Evolutionary conservation across 2,797 vertebrate genomes (phyloP).

Genomic region (Cossypha heuglini): DNA sequence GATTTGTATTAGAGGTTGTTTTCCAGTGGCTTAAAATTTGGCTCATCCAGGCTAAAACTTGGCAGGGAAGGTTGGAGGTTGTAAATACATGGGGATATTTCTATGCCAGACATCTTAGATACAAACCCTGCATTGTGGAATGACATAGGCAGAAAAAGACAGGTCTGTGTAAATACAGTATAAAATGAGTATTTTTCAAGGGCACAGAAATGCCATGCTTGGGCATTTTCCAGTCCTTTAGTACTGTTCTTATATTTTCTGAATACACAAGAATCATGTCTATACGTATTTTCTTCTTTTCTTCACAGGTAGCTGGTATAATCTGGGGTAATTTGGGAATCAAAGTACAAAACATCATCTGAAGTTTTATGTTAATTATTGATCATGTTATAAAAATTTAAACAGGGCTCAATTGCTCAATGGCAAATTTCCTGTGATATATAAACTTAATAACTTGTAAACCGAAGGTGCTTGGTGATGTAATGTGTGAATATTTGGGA

Average conservation of each 20-base stretch:
- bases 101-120: not conserved
- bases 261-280: not conserved
- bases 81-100: not conserved
- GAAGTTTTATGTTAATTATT: not conserved
- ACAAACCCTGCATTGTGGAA: not conserved
- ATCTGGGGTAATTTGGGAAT: not conserved
- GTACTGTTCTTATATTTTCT: not conserved
- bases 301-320: not conserved
- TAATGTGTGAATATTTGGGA: not conserved
- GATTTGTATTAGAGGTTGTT: not conserved
- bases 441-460: not conserved
- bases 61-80: not conserved
- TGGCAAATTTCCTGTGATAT: not conserved
- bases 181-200: not conserved
- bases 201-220: not conserved
- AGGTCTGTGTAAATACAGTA: not conserved
- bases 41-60: not conserved
- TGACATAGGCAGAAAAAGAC: not conserved
- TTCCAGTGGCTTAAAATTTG: conserved; percentile 2
- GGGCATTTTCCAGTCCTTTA: not conserved
- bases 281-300: not conserved
- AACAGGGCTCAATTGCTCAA: not conserved
- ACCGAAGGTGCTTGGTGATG: not conserved
- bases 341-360: not conserved
- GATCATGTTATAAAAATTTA: not conserved